Conservation (phyloP, 92 coral and sea anemone species). For the Zoanthus sociatus region DNA sequence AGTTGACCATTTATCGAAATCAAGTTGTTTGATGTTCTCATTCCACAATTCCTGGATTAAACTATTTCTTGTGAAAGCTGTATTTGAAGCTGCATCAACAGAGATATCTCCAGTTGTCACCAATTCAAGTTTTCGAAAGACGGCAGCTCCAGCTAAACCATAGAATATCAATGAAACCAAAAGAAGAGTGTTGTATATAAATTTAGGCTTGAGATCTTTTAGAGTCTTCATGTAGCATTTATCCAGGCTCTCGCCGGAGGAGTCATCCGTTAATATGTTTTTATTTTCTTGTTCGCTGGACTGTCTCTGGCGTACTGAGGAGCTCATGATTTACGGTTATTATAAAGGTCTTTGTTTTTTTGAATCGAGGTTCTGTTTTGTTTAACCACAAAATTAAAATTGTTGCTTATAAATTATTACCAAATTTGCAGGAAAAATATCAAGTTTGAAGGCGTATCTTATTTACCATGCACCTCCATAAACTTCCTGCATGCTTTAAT, state of each 20-base stretch:
- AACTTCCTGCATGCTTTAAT: too few species aligned
- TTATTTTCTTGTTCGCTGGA: not conserved
- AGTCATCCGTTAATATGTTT: not conserved
- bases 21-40: conserved; percentile 25
- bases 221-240: conserved; percentile 3
- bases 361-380: not conserved
- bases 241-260: too few species aligned
- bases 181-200: conserved; percentile 59
- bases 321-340: not conserved
- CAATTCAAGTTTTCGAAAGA: conserved; percentile 75
- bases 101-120: conserved; percentile 41
- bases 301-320: conserved; percentile 30
- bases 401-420: not conserved
- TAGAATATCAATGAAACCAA: conserved; percentile 60
- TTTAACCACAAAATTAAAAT: not conserved
- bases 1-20: conserved; percentile 67
- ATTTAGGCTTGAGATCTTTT: conserved; percentile 61
- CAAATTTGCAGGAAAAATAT: not conserved
- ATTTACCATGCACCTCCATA: too few species aligned
- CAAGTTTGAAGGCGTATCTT: too few species aligned
- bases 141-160: conserved; percentile 70
- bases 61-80: conserved; percentile 43
- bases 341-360: not conserved
- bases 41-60: conserved; percentile 64
- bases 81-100: not conserved